Conservation (phyloP, 92 coral and sea anemone species). For the Phenganax marumi region DNA sequence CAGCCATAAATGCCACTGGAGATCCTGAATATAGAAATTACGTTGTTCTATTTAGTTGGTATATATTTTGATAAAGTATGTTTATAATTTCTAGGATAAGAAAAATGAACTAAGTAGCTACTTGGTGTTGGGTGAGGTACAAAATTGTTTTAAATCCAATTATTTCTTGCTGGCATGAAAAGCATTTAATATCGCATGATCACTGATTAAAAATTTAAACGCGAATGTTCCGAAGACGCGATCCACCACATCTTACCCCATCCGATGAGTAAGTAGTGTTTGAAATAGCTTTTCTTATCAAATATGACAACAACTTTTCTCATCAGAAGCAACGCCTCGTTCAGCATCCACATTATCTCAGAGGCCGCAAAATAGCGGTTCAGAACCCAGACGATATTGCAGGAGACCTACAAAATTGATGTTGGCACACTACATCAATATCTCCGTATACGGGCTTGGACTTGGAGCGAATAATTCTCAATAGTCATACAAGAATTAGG, state of each 20-base stretch:
- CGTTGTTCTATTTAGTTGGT: too few species aligned
- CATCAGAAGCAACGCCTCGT: conserved; percentile 71
- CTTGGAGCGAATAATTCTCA: too few species aligned
- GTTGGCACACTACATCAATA: background rate
- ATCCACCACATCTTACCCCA: conserved; percentile 69
- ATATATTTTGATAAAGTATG: too few species aligned
- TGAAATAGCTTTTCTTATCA: conserved; percentile 62
- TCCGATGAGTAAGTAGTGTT: conserved; percentile 67
- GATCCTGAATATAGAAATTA: conserved; percentile 4
- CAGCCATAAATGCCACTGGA: conserved; percentile 25
- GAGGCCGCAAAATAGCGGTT: conserved; percentile 78
- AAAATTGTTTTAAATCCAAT: too few species aligned
- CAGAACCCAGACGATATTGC: conserved; percentile 74
- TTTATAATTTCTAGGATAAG: too few species aligned
- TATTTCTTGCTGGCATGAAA: too few species aligned
- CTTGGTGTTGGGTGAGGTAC: too few species aligned
- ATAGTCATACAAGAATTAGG: too few species aligned
- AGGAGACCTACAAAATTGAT: conserved; percentile 48
- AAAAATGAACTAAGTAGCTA: too few species aligned
- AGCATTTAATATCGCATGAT: too few species aligned
- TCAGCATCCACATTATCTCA: conserved; percentile 85
- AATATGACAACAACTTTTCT: conserved; percentile 60
- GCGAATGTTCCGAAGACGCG: too few species aligned
- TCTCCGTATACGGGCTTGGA: background rate
- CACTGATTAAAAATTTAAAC: too few species aligned